Evolutionary conservation across 2,888 invertebrate species (phyloP).

Genomic region (Barypeithes pellucidus): DNA sequence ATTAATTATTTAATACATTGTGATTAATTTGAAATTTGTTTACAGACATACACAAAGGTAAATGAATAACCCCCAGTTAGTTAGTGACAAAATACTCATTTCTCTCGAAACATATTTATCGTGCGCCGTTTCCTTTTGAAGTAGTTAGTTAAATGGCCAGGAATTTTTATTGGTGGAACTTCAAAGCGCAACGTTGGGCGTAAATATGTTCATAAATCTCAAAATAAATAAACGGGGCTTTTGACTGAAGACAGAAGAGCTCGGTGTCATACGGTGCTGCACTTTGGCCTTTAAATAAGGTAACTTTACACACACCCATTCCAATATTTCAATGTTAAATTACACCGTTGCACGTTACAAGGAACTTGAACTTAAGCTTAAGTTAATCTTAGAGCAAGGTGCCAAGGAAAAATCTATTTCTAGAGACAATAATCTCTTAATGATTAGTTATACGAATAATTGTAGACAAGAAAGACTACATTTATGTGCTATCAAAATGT

Average conservation of each 20-base stretch:
- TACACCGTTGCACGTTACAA: neutral
- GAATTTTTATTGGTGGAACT: slow-evolving; percentile 42
- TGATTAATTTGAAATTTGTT: no score
- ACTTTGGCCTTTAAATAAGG: slow-evolving; percentile 38
- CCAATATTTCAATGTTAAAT: slow-evolving; percentile 33
- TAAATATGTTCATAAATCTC: slow-evolving; percentile 58
- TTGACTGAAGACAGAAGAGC: slow-evolving; percentile 41
- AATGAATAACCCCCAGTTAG: slow-evolving; percentile 2
- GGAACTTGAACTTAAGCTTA: slow-evolving; percentile 9
- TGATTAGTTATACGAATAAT: neutral
- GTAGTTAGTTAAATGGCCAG: slow-evolving; percentile 41
- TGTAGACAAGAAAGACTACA: neutral
- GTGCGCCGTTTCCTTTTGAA: slow-evolving; percentile 36
- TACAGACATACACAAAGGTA: neutral
- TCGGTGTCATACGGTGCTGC: slow-evolving; percentile 35
- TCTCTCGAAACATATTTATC: slow-evolving; percentile 21
- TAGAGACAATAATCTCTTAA: neutral
- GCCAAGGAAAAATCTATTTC: neutral
- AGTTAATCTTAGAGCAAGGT: slow-evolving; percentile 10
- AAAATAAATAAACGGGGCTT: slow-evolving; percentile 57
- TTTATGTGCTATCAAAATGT: no score
- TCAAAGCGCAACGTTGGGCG: slow-evolving; percentile 41
- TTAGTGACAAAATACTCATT: slow-evolving; percentile 20
- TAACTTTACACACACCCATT: slow-evolving; percentile 37
- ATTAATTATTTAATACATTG: no score